A percentile compares a stretch with the other conserved stretches of the same genome.
Evolutionary conservation across 2,797 vertebrate genomes (phyloP).

Genomic region (Gephyroberyx darwinii): DNA sequence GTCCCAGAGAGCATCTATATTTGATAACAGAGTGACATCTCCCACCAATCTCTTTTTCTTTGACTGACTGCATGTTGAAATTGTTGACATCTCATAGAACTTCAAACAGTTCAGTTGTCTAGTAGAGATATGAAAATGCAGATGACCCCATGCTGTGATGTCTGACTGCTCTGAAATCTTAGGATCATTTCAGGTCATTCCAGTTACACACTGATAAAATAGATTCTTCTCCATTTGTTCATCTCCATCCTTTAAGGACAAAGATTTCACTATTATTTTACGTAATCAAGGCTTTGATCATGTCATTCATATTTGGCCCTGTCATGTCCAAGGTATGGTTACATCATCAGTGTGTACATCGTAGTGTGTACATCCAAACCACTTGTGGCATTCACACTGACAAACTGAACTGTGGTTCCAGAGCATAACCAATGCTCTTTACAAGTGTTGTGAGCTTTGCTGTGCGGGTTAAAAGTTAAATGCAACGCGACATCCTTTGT

Average conservation of each 20-base stretch:
- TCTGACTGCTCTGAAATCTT: neutral
- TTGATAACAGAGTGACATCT: constrained; percentile 21
- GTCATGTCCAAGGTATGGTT: too few relatives aligned
- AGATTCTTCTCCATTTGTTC: too few relatives aligned
- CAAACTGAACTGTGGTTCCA: too few relatives aligned
- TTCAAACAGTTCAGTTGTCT: constrained; percentile 20
- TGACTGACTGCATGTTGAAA: constrained; percentile 9
- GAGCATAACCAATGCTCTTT: too few relatives aligned
- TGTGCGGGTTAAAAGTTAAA: too few relatives aligned
- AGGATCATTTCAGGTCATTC: too few relatives aligned
- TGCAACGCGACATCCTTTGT: neutral
- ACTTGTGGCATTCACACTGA: too few relatives aligned
- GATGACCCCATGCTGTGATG: neutral
- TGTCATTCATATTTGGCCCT: too few relatives aligned
- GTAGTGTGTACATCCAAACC: too few relatives aligned
- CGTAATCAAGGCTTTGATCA: neutral
- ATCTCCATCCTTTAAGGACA: neutral
- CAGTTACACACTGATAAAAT: too few relatives aligned
- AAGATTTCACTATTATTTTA: neutral
- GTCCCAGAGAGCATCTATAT: constrained; percentile 34
- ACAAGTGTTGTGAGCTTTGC: too few relatives aligned
- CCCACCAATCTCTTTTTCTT: neutral
- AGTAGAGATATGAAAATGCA: constrained; percentile 3
- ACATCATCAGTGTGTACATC: too few relatives aligned
- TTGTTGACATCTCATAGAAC: constrained; percentile 6